phyloP scores from a whole-genome alignment of 2,113 vertebrate species.

The Manacus vitellinus region DNA sequence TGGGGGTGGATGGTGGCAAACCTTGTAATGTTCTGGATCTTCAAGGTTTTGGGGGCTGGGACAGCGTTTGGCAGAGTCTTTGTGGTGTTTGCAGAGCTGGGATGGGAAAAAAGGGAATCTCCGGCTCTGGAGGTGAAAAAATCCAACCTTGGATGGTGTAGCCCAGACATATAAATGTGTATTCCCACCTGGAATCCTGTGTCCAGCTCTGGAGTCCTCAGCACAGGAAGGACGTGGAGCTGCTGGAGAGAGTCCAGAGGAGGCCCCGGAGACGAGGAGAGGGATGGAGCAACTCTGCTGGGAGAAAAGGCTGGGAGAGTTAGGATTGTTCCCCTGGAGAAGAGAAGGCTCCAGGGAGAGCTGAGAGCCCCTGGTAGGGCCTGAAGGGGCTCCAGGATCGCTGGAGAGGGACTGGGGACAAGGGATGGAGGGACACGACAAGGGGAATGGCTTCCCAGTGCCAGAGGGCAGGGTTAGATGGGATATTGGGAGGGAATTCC shows the following conservation, averaged over 20 bases:
- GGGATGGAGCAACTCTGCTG: background rate
- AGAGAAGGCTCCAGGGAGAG: background rate
- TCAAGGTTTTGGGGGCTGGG: background rate
- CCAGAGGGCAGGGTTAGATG: fast-evolving
- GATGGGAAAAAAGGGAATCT: background rate
- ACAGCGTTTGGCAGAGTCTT: background rate
- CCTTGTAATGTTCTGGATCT: background rate
- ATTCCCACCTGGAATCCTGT: background rate
- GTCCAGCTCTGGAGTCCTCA: background rate
- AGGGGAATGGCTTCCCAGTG: background rate
- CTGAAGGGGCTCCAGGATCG: background rate
- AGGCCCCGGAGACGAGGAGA: background rate
- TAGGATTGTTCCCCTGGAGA: background rate
- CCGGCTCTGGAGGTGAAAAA: background rate
- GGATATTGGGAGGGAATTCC: background rate
- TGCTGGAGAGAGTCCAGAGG: background rate
- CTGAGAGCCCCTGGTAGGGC: background rate
- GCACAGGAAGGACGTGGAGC: background rate
- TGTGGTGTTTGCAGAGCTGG: background rate
- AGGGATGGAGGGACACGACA: fast-evolving
- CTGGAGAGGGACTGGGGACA: background rate
- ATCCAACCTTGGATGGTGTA: fast-evolving
- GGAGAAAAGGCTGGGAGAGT: background rate
- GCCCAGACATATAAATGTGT: fast-evolving
- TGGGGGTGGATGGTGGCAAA: background rate